Percentiles rank a stretch among this genome's conserved stretches.
These are phyloP conservation scores for Bombus breviceps DNA, from an alignment of 1,140 invertebrate species.

Conservation along the genomic window DNA sequence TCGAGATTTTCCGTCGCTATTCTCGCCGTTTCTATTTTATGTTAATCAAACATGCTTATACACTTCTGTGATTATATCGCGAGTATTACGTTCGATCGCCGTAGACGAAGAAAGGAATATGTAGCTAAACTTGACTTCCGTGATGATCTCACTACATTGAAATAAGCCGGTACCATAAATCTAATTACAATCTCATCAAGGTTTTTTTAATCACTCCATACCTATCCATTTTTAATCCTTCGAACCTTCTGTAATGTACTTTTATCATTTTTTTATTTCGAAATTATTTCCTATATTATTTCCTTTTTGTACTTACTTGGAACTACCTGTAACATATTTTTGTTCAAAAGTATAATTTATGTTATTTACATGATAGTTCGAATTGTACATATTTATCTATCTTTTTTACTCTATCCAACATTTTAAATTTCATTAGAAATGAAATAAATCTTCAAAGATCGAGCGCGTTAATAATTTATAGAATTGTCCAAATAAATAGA, in stretches of 20 bases:
- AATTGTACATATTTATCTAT: not conserved
- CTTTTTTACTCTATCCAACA: not conserved
- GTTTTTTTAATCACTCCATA: not conserved
- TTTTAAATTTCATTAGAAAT: not conserved
- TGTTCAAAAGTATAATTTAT: not conserved
- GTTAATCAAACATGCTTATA: not conserved
- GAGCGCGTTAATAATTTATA: not conserved
- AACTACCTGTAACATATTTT: not conserved
- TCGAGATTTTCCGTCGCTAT: not conserved
- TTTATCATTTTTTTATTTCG: not conserved
- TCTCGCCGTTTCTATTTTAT: slow-evolving; percentile 28
- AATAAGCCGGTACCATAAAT: slow-evolving; percentile 19
- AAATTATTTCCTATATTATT: not conserved
- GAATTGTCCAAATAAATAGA: not conserved
- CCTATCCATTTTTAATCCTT: not conserved
- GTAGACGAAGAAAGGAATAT: slow-evolving; percentile 28
- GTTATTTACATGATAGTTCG: not conserved
- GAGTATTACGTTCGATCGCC: not conserved
- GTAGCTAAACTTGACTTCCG: slow-evolving; percentile 26
- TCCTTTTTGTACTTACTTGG: not conserved
- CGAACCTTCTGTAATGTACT: not conserved
- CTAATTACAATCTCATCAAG: slow-evolving; percentile 20
- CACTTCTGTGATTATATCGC: slow-evolving; percentile 15
- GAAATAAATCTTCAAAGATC: too few relatives aligned
- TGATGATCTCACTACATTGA: slow-evolving; percentile 38